phyloP scores from a whole-genome alignment of 2,797 vertebrate species.

The Sparus aurata region DNA sequence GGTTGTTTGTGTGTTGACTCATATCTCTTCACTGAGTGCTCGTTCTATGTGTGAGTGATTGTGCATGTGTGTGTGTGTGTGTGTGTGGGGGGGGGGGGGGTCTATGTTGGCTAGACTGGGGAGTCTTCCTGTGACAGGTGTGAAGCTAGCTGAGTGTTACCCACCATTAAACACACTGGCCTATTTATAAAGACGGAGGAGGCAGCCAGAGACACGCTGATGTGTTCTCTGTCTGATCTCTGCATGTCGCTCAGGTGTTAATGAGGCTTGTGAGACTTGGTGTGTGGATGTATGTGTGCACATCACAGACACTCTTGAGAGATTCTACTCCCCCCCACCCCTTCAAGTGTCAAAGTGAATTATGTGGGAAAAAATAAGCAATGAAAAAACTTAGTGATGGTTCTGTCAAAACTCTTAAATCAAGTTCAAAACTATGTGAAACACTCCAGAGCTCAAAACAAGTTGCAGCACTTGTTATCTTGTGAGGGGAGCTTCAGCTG shows the following conservation, averaged over 20 bases:
- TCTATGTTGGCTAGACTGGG: slow-evolving; percentile 18
- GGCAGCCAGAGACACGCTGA: slow-evolving; percentile 27
- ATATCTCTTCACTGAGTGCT: too few species aligned
- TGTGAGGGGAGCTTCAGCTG: slow-evolving; percentile 19
- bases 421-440: background rate
- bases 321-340: background rate
- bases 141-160: slow-evolving; percentile 47
- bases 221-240: slow-evolving; percentile 45
- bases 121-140: slow-evolving; percentile 56
- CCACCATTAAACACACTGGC: slow-evolving; percentile 24
- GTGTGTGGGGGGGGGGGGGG: background rate
- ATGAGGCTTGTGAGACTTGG: slow-evolving; percentile 46
- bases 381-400: background rate
- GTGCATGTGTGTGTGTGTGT: background rate
- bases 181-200: slow-evolving; percentile 59
- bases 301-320: background rate
- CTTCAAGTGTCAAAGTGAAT: slow-evolving; percentile 33
- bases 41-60: background rate
- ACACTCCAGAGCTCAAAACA: slow-evolving; percentile 1
- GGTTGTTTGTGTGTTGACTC: background rate
- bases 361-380: slow-evolving; percentile 27
- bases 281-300: background rate
- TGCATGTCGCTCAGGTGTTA: slow-evolving; percentile 59
- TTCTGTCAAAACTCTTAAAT: slow-evolving; percentile 12
- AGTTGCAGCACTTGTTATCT: background rate